Conservation (phyloP, 2,797 vertebrate species). For the Petrocephalus sullivani region DNA sequence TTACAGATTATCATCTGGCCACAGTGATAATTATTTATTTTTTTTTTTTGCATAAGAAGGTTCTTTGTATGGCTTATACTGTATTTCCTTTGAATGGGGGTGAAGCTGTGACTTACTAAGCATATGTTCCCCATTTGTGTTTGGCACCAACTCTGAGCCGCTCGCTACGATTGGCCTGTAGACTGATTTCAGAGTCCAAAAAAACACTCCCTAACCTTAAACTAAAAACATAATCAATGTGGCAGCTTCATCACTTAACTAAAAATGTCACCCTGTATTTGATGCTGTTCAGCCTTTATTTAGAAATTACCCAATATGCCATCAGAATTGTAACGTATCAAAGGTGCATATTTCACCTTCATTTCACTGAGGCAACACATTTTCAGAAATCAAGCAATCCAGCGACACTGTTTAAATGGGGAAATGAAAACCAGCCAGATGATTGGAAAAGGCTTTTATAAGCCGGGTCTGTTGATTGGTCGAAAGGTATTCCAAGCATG, state of each 20-base stretch:
- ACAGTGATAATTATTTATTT: not conserved
- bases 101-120: not conserved
- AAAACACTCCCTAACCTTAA: not conserved
- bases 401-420: not conserved
- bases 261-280: not conserved
- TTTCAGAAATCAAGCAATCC: not conserved
- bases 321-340: not conserved
- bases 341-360: not conserved
- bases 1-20: not conserved
- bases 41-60: not conserved
- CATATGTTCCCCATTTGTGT: not conserved
- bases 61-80: not conserved
- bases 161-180: not conserved
- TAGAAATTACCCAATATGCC: not conserved
- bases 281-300: not conserved
- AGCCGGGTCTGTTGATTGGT: slow-evolving; percentile 2
- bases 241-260: not conserved
- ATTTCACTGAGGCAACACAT: not conserved
- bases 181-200: not conserved
- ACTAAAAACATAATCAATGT: not conserved
- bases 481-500: not conserved
- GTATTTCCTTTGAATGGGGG: not conserved
- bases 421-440: not conserved
- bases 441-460: not conserved
- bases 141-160: not conserved